Conservation (phyloP, 2,113 vertebrate genomes). For the Hyperopisus bebe region DNA sequence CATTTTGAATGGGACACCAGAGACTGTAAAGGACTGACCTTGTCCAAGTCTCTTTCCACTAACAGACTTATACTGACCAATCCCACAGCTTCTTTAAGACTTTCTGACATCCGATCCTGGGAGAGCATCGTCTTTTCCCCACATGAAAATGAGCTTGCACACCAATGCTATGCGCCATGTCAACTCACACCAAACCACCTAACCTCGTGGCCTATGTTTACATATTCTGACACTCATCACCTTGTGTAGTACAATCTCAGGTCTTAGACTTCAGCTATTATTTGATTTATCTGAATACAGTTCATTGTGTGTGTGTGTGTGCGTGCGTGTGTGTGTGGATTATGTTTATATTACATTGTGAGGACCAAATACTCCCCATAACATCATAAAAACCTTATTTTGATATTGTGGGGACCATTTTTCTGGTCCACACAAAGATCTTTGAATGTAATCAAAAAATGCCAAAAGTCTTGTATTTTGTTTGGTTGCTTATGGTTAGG, state of each 20-base stretch:
- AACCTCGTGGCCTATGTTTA: not conserved
- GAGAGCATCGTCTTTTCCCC: not conserved
- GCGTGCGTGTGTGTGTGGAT: too few species aligned
- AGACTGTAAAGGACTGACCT: conserved; percentile 45
- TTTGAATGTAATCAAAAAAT: too few species aligned
- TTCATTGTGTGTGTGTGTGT: not conserved
- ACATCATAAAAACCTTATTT: not conserved
- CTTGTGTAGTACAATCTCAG: not conserved
- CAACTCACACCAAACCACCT: not conserved
- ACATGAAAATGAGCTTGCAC: conserved; percentile 20
- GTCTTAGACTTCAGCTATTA: not conserved
- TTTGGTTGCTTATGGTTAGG: too few species aligned
- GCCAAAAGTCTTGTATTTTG: too few species aligned
- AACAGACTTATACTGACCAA: conserved; percentile 28
- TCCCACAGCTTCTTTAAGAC: conserved; percentile 30
- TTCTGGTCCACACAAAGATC: too few species aligned
- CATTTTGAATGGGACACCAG: conserved; percentile 44
- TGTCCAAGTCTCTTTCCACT: conserved; percentile 33
- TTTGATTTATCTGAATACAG: not conserved
- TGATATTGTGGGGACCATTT: too few species aligned
- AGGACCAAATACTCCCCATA: not conserved
- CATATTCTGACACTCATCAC: not conserved
- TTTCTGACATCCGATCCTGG: conserved; percentile 20
- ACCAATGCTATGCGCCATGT: not conserved
- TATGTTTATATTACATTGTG: too few species aligned